Conservation (phyloP, 1,140 invertebrate genomes). For the Belonocnema kinseyi region DNA sequence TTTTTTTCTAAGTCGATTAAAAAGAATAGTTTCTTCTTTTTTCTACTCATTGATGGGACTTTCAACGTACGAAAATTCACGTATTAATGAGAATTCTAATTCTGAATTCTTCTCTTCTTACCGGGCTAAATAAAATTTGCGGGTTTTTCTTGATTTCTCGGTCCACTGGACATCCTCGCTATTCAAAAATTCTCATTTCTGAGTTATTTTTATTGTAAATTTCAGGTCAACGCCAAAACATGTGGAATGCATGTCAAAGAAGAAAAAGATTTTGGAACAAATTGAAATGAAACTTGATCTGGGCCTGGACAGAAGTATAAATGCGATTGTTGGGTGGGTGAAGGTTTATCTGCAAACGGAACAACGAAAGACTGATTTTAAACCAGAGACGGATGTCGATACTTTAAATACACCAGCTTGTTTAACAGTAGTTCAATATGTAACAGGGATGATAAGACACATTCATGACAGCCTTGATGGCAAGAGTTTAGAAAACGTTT, state of each 20-base stretch:
- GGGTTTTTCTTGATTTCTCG: too few species aligned
- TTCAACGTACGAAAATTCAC: too few species aligned
- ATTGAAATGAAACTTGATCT: slow-evolving; percentile 94
- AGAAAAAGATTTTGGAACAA: slow-evolving; percentile 90
- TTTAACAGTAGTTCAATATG: slow-evolving; percentile 89
- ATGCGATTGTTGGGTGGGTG: slow-evolving; percentile 93
- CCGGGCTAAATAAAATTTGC: too few species aligned
- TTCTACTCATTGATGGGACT: too few species aligned
- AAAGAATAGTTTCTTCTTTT: too few species aligned
- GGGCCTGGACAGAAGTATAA: slow-evolving; percentile 91
- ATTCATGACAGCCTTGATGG: slow-evolving; percentile 93
- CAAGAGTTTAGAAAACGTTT: slow-evolving; percentile 91
- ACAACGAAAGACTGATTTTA: slow-evolving; percentile 97
- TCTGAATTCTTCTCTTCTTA: too few species aligned
- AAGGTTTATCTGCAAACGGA: slow-evolving; percentile 93
- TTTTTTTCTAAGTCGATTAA: too few species aligned
- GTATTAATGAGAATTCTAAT: too few species aligned
- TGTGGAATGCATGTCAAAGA: slow-evolving; percentile 90
- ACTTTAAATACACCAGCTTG: slow-evolving; percentile 89
- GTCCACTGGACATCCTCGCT: background rate
- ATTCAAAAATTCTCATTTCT: slow-evolving; percentile 31
- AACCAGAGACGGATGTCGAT: slow-evolving; percentile 91
- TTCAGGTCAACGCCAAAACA: slow-evolving; percentile 91
- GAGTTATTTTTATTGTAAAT: slow-evolving; percentile 43
- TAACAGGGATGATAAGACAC: slow-evolving; percentile 85